These are phyloP conservation scores for Lampris incognitus DNA, from an alignment of 2,113 vertebrate genomes.

Conservation along the genomic window DNA sequence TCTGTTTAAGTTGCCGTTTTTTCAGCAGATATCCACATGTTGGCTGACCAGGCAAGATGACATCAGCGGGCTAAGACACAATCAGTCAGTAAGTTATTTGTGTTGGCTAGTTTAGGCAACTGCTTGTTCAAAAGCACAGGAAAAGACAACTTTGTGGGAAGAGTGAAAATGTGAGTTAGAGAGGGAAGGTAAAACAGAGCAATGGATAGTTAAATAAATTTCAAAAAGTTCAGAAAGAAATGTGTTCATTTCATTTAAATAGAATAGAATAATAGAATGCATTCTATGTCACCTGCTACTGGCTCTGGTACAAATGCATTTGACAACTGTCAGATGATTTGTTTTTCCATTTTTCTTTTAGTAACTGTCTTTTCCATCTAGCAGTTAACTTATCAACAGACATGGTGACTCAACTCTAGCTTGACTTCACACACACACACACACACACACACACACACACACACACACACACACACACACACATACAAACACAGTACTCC, in stretches of 20 bases:
- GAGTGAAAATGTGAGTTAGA: neutral
- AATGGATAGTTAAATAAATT: neutral
- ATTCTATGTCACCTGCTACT: neutral
- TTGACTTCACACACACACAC: neutral
- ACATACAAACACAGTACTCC: no score
- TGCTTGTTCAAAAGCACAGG: no score
- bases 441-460: neutral
- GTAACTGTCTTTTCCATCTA: constrained; percentile 10
- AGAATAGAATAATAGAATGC: neutral
- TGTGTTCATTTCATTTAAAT: neutral
- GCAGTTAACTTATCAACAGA: constrained; percentile 12
- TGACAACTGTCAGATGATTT: neutral
- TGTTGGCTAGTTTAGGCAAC: no score
- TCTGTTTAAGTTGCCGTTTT: no score
- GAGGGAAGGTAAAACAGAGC: neutral
- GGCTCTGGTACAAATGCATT: no score
- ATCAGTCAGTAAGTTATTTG: no score
- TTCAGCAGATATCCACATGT: no score
- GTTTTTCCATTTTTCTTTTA: neutral
- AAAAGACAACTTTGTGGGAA: no score
- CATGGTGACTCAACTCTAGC: constrained; percentile 42
- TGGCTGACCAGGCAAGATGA: no score
- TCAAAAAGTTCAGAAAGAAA: neutral
- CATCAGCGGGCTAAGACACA: no score
- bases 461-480: constrained; percentile 13